Evolutionary conservation across 2,888 invertebrate species (phyloP).

Genomic region (Drosophila histrio): DNA sequence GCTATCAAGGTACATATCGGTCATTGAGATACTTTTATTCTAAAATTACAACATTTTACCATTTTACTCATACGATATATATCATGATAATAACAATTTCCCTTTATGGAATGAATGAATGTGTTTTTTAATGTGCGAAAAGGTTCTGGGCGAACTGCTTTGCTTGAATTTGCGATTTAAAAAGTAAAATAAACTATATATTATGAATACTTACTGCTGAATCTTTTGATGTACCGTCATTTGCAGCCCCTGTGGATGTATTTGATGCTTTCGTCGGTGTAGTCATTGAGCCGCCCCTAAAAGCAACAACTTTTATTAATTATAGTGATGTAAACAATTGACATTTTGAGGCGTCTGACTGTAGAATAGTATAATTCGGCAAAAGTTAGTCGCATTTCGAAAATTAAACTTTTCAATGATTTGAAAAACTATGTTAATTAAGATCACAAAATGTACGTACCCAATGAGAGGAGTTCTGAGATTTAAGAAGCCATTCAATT

Average conservation of each 20-base stretch:
- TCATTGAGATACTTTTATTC: conserved; percentile 95
- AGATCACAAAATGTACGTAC: conserved; percentile 60
- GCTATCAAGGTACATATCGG: conserved; percentile 97
- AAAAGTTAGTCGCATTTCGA: too few relatives aligned
- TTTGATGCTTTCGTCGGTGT: conserved; percentile 49
- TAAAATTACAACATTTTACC: too few relatives aligned
- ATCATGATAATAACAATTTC: too few relatives aligned
- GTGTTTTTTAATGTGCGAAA: too few relatives aligned
- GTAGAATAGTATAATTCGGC: too few relatives aligned
- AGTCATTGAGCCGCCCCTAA: conserved; percentile 40
- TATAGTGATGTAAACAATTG: neutral
- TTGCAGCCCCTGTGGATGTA: conserved; percentile 31
- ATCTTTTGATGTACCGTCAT: conserved; percentile 61
- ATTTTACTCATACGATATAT: too few relatives aligned
- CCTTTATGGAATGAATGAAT: too few relatives aligned
- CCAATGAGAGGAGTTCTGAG: conserved; percentile 84
- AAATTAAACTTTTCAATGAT: too few relatives aligned
- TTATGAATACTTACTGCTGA: conserved; percentile 59
- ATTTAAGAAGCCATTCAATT: conserved; percentile 83
- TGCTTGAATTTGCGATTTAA: too few relatives aligned
- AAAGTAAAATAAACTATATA: too few relatives aligned
- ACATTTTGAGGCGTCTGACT: too few relatives aligned
- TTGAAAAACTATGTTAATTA: neutral
- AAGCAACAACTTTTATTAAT: neutral
- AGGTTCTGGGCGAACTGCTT: too few relatives aligned